Evolutionary conservation across 1,140 invertebrate genomes (phyloP), one percentile per base, ranked within the genome.

Genomic region (Harlomillsia oculata): DNA sequence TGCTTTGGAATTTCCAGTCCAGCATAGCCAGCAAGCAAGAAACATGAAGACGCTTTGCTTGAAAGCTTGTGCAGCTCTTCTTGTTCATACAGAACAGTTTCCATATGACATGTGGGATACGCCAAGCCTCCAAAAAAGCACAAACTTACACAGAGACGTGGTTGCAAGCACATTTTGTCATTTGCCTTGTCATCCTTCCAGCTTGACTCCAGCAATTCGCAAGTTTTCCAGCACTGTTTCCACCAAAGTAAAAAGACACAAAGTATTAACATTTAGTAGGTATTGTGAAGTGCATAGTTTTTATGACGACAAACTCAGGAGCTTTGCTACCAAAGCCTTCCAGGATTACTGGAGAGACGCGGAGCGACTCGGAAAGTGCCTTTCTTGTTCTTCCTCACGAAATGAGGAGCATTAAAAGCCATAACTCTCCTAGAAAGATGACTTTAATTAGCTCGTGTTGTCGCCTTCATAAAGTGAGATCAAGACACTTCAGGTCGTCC

Each of bases 221-320:
- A 87, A 68, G 81, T 81, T 70, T 83, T 78, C 83, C 83, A 85
- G 70, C 84, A 85, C 83, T 87, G 80, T 53, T 82, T 84, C 72
- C 76, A 76, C 70, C 74, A 68, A 67, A 63, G 29, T 64, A 56
- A 71, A 49, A 45, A 4, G 41, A 13, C 4, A 48, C 2, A 48
- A 14, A 14, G 26, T 4, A 9, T 23, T 9, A 25, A 16, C 9
- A 34, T 34, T 34, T 34, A 34, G 30, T 8, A 34, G 6, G 14
- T 8, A 34, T 14, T 8, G 6, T 34, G 6, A 34, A 34, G 30
- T 8, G 30, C n/a, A n/a, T n/a, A n/a, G n/a, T n/a, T n/a, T n/a
- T n/a, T n/a, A n/a, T n/a, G n/a, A n/a, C n/a, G n/a, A n/a, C n/a
- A n/a, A n/a, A n/a, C n/a, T n/a, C n/a, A n/a, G n/a, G n/a, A n/a